These are phyloP conservation scores for Paramormyrops kingsleyae DNA, from an alignment of 2,113 vertebrate genomes.

Conservation along the genomic window DNA sequence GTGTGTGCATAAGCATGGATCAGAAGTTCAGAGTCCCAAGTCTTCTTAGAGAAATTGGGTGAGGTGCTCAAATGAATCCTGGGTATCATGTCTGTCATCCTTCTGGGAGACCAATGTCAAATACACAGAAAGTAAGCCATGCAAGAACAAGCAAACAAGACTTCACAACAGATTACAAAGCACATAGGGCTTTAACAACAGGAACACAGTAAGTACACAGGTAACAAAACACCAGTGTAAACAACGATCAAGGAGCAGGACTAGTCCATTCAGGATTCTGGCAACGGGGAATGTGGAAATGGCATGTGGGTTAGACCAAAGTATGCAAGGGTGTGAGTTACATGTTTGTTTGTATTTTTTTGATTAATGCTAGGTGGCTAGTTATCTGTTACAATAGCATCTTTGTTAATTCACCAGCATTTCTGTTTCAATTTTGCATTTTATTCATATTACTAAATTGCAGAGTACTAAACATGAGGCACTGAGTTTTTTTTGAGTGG, in stretches of 20 bases:
- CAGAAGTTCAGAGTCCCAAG: neutral
- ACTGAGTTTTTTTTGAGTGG: neutral
- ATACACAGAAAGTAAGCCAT: neutral
- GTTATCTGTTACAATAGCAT: neutral
- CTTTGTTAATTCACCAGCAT: neutral
- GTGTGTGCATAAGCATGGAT: neutral
- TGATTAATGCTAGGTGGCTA: neutral
- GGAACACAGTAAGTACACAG: neutral
- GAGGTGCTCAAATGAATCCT: neutral
- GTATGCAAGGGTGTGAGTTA: neutral
- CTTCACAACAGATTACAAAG: neutral
- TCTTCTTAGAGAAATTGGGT: neutral
- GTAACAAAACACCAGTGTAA: neutral
- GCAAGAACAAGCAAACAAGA: neutral
- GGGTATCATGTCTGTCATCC: neutral
- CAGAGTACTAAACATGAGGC: neutral
- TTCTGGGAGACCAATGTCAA: neutral
- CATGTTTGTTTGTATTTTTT: neutral
- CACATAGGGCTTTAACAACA: neutral
- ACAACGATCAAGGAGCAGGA: neutral
- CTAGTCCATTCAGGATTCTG: neutral
- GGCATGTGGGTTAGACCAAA: neutral
- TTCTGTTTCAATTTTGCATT: neutral
- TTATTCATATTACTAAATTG: neutral
- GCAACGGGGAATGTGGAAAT: neutral